Evolutionary conservation across 1,140 invertebrate genomes (phyloP), one percentile per base, ranked within the genome.

Genomic region (Calliopsis andreniformis): DNA sequence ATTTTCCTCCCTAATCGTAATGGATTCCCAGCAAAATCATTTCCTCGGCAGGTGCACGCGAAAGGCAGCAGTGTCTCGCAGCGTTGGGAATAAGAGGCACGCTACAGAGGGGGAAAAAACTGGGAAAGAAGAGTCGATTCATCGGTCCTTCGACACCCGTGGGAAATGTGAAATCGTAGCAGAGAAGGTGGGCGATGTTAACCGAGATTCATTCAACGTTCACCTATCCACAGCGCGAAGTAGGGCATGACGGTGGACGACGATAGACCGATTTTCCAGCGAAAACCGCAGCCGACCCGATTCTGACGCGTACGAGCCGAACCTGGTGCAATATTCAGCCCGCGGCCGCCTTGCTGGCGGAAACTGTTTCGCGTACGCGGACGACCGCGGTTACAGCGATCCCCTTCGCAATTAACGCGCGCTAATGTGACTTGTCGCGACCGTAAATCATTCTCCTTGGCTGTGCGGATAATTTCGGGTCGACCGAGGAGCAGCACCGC

Each of bases 351-450:
- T 53, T 30, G 32, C n/a, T 7, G 39, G 6, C 35, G n/a, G 4
- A 18, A 56, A 18, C 25, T 51, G 66, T 42, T 32, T 14, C 49
- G 2, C 47, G 23, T 28, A 7, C 39, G 18, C 35, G 49, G 16
- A n/a, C n/a, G 4, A n/a, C 49, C 35, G 28, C 62, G 20, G 14
- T 25, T 67, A 55, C 32, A 67, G 35, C 72, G 63, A 58, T 58
- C 30, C 53, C 53, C n/a, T 45, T 76, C 30, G 63, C 64, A 68
- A 76, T 76, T 76, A 76, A 76, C 53, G 72, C 64, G 30, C 63
- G 64, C 7, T 76, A 76, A 76, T 76, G 51, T 49, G 72, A 76
- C 72, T 76, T 76, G 72, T 68, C 49, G 61, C 70, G 64, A 68
- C 43, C n/a, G 68, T 68, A 68, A 76, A 76, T 76, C 72, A 68